Evolutionary conservation across 2,113 vertebrate genomes (phyloP), one percentile per base, ranked within the genome.

Genomic region (Peromyscus polionotus): DNA sequence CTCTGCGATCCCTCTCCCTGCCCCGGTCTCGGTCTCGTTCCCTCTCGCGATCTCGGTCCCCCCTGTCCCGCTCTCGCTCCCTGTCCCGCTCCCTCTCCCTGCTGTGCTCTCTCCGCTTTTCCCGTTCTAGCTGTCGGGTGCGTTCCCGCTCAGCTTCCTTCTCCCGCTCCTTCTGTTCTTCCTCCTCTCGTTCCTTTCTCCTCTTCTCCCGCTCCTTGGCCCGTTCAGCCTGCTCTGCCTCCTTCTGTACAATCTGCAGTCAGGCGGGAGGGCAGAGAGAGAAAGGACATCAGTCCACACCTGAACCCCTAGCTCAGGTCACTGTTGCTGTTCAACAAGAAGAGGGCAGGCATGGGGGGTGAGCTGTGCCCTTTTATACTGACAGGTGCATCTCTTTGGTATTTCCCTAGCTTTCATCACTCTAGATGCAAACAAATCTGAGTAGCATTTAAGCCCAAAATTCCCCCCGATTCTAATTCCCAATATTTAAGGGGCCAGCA

Each of bases 141-240:
- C 97, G 97, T 81, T 99, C 99, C 51, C 99, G 99, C 0, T 99
- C 98, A 2, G 99, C 99, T 97, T 99, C 99, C 98, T 99, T 98
- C 94, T 99, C 99, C 10, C 99, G 97, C 72, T 98, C 98, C 89
- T 99, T 99, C 93, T 99, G 99, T 70, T 99, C 99, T 39, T 98
- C 97, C 22, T 98, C 99, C 75, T 99, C 99, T 11, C 99, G 99
- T 65, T 99, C 99, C 94, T 99, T 99, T 70, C 99, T 99, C 24
- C 99, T 98, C 94, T 99, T 99, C 0, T 98, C 98, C 11, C 99
- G 99, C 80, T 99, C 99, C 92, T 99, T 99, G 83, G 99, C 99
- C 12, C 99, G 98, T 94, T 99, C 99, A 0, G 98, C 98, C 54
- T 99, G 98, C 54, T 99, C 99, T 14, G 98, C 93, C 76, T 98